Percentiles rank a stretch among this genome's conserved stretches.
Conservation (phyloP, 2,888 invertebrate species). For the Allygus modestus region DNA sequence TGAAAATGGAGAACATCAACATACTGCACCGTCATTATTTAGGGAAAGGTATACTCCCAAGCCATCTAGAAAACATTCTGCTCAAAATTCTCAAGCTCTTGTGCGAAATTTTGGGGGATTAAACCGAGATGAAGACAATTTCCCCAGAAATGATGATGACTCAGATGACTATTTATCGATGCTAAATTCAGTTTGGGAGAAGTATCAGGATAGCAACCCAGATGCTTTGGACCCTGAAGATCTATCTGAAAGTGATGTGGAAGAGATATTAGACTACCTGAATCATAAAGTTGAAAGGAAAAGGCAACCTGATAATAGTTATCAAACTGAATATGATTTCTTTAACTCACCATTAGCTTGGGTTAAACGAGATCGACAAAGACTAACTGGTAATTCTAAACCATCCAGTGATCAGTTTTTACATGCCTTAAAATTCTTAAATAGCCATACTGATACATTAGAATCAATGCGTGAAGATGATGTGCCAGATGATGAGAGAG, state of each 20-base stretch:
- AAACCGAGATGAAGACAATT: conserved; percentile 62
- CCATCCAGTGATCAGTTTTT: conserved; percentile 58
- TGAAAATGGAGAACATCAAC: conserved; percentile 64
- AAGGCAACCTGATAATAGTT: conserved; percentile 65
- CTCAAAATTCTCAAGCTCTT: conserved; percentile 62
- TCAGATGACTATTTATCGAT: conserved; percentile 78
- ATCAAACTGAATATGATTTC: conserved; percentile 68
- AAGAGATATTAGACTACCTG: conserved; percentile 69
- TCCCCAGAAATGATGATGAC: conserved; percentile 72
- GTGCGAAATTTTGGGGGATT: conserved; percentile 65
- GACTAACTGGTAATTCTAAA: conserved; percentile 53
- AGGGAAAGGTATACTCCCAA: conserved; percentile 68
- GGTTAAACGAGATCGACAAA: conserved; percentile 66
- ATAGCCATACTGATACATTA: conserved; percentile 42
- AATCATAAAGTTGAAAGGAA: conserved; percentile 67
- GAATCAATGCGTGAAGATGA: conserved; percentile 59
- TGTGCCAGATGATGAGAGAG: conserved; percentile 52
- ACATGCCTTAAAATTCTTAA: conserved; percentile 63
- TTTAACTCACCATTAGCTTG: conserved; percentile 68
- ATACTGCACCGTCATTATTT: conserved; percentile 68
- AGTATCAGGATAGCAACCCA: conserved; percentile 76
- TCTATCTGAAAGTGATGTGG: conserved; percentile 69
- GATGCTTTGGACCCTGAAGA: conserved; percentile 68
- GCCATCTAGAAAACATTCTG: conserved; percentile 36
- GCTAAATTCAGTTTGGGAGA: conserved; percentile 78